Percentiles rank a stretch among this genome's conserved stretches.
Conservation (phyloP, 2,113 vertebrate species). For the Chrysemys picta region DNA sequence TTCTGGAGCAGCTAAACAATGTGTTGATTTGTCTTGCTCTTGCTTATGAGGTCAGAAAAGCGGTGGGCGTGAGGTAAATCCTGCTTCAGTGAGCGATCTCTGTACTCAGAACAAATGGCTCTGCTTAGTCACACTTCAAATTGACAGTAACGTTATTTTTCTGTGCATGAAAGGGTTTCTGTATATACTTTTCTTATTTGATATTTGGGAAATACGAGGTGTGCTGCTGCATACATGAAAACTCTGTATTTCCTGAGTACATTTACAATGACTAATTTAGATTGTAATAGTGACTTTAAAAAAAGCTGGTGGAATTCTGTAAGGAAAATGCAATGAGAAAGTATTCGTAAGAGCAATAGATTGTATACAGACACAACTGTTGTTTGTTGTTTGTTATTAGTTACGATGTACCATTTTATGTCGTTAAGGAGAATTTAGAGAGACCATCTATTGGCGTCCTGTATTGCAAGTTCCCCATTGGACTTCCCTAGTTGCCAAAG, state of each 20-base stretch:
- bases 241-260: background rate
- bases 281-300: background rate
- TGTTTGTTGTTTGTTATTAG: background rate
- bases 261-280: constrained; percentile 5
- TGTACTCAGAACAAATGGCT: background rate
- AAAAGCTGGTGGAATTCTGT: background rate
- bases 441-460: background rate
- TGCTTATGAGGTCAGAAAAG: background rate
- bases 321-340: background rate
- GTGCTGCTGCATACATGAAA: background rate
- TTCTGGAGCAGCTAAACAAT: background rate
- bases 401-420: background rate
- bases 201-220: background rate
- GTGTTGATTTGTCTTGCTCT: background rate
- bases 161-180: background rate
- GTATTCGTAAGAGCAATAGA: background rate
- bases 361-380: background rate
- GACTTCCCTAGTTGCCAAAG: background rate
- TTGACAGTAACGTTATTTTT: background rate
- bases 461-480: background rate
- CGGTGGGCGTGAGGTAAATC: accelerated
- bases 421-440: background rate
- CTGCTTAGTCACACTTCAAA: background rate
- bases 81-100: background rate
- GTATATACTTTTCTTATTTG: background rate